Evolutionary conservation across 2,888 invertebrate species (phyloP), one percentile per base, ranked within the genome.

Genomic region (Ommatoiulus sabulosus): DNA sequence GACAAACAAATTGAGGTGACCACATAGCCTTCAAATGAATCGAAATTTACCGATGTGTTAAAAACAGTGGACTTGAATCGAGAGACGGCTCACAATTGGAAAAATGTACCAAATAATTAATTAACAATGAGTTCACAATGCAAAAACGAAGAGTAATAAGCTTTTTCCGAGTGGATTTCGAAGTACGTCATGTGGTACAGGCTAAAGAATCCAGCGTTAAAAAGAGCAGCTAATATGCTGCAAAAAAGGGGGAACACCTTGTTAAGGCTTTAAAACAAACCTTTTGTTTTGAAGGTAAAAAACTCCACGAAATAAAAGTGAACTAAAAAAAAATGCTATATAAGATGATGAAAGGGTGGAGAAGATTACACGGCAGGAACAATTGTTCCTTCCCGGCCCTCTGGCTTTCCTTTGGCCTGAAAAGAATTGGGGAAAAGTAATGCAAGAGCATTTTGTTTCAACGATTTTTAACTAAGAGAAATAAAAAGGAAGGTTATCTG

Each of bases 401-500:
- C 80, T 80, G 80, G 80, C 80, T 80, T 35, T 80, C 35, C 12
- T 80, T 15, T 80, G 80, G 80, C 80, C 80, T 43, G 80, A 35
- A 80, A 80, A 80, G 35, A 80, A 80, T 3, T 43, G 80, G 35
- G 35, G 2, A 43, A 80, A 80, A 80, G 35, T 43, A 80, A 80
- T 80, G 80, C 80, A 80, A 80, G 35, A 80, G 80, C 80, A 80
- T 80, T 80, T 80, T 80, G 80, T 80, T 80, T 80, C 80, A 80
- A 80, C 80, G 80, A 24, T 80, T 80, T 80, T 80, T 80, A 80
- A 80, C 80, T 80, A 80, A 86, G 86, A 24, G 86, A 86, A 86
- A 86, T 46, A 86, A 86, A 46, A 48, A 86, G 86, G 44, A 7
- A 86, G 86, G 86, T 86, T 86, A 86, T 86, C 86, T 44, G 20